These are phyloP conservation scores for Campoletis sonorensis DNA, from an alignment of 1,140 invertebrate genomes.

Conservation along the genomic window DNA sequence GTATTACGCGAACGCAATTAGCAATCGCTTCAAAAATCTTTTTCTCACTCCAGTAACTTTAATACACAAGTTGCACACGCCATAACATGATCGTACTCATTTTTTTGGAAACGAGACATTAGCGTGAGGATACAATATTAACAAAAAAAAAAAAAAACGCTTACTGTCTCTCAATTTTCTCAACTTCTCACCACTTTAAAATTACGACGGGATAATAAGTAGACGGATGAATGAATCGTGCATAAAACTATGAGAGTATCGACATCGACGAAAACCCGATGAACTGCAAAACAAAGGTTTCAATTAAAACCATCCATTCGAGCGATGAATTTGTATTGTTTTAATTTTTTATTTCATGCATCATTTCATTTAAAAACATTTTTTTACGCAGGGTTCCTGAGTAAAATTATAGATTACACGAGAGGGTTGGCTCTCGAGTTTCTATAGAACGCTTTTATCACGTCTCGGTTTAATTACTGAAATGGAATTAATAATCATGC, in stretches of 20 bases:
- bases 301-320: too few relatives aligned
- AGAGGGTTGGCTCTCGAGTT: constrained; percentile 5
- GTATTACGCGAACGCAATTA: constrained; percentile 42
- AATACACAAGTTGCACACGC: background rate
- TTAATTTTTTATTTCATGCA: background rate
- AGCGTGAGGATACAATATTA: too few relatives aligned
- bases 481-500: constrained; percentile 7
- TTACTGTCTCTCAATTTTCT: too few relatives aligned
- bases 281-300: too few relatives aligned
- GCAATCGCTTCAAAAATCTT: constrained; percentile 37
- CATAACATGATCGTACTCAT: background rate
- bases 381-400: background rate
- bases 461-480: constrained; percentile 11
- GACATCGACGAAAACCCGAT: too few relatives aligned
- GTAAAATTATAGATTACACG: background rate
- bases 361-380: background rate
- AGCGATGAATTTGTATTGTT: too few relatives aligned
- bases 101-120: background rate
- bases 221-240: too few relatives aligned
- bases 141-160: too few relatives aligned
- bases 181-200: too few relatives aligned
- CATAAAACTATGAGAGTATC: too few relatives aligned
- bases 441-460: background rate
- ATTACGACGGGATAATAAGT: too few relatives aligned
- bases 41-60: constrained; percentile 9